Conservation (phyloP, 2,888 invertebrate genomes). For the Branchellion lobata region DNA sequence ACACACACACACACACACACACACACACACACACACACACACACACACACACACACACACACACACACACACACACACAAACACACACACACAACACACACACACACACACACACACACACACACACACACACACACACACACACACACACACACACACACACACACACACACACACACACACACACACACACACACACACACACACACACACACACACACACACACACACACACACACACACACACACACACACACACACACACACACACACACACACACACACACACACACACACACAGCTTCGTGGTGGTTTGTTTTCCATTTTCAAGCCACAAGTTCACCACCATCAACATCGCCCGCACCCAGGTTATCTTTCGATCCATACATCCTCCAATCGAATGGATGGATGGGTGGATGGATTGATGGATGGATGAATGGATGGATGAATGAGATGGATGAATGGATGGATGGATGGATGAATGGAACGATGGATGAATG, state of each 20-base stretch:
- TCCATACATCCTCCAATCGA: too few species aligned
- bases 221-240: conserved; percentile 16
- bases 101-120: conserved; percentile 28
- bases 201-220: conserved; percentile 11
- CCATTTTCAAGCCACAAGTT: neutral
- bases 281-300: conserved; percentile 15
- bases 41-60: too few species aligned
- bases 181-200: conserved; percentile 26
- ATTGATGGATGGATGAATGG: too few species aligned
- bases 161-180: conserved; percentile 26
- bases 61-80: too few species aligned
- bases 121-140: neutral
- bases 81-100: too few species aligned
- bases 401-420: too few species aligned
- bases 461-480: too few species aligned
- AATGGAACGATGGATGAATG: too few species aligned
- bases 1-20: too few species aligned
- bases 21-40: too few species aligned
- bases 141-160: conserved; percentile 24
- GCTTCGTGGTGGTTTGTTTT: neutral
- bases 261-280: neutral
- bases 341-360: neutral
- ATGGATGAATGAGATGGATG: too few species aligned
- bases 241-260: conserved; percentile 8
- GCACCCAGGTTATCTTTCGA: neutral